Percentiles rank a stretch among this genome's conserved stretches.
These are phyloP conservation scores for Coracopsis vasa DNA, from an alignment of 2,113 vertebrate genomes.

Conservation along the genomic window DNA sequence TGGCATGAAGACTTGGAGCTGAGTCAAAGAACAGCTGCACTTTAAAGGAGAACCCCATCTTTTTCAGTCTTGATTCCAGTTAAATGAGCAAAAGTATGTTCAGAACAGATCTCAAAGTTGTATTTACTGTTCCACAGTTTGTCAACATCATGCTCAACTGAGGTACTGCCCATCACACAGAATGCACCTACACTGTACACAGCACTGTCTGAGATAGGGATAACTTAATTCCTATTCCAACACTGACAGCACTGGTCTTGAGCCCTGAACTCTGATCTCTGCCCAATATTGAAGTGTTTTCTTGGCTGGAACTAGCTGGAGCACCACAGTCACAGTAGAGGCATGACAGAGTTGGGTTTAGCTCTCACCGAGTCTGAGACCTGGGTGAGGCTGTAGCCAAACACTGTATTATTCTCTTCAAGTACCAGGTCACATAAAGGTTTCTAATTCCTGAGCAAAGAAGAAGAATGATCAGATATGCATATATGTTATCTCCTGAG, in stretches of 20 bases:
- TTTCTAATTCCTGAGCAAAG: background rate
- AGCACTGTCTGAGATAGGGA: background rate
- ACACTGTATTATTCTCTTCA: background rate
- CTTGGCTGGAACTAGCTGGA: background rate
- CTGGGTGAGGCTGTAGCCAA: background rate
- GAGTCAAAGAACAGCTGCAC: constrained; percentile 1
- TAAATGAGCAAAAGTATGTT: background rate
- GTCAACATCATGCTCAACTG: background rate
- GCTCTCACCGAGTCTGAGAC: background rate
- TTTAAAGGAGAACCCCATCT: constrained; percentile 27
- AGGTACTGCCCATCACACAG: background rate
- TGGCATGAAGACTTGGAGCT: background rate
- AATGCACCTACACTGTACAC: background rate
- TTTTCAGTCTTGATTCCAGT: background rate
- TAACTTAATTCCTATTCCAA: background rate
- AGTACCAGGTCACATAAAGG: background rate
- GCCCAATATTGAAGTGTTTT: background rate
- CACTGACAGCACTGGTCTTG: background rate
- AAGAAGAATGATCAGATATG: background rate
- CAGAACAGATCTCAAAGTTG: background rate
- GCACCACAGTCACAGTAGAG: background rate
- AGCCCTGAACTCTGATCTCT: background rate
- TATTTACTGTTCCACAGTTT: background rate
- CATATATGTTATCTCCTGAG: background rate
- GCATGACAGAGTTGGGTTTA: background rate